Conservation (phyloP, 1,140 invertebrate species). For the Dryas iulia region DNA sequence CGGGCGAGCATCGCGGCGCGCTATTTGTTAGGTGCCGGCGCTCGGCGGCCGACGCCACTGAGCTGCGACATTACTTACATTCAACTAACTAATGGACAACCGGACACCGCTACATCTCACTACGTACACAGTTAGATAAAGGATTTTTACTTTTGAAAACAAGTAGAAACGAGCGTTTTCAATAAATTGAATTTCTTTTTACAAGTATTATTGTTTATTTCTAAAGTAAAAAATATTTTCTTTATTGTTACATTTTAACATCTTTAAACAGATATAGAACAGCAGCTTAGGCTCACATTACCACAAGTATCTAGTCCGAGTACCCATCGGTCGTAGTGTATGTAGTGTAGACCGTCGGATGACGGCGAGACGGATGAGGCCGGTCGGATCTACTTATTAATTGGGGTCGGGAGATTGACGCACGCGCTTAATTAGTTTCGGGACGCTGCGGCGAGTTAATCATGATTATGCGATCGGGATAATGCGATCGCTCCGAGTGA, state of each 20-base stretch:
- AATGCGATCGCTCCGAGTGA: slow-evolving; percentile 14
- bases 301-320: too few relatives aligned
- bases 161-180: neutral
- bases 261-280: too few relatives aligned
- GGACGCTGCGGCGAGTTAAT: slow-evolving; percentile 24
- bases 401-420: slow-evolving; percentile 34
- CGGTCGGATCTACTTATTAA: slow-evolving; percentile 18
- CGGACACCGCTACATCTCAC: slow-evolving; percentile 12
- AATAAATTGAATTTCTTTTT: neutral
- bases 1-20: neutral
- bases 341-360: too few relatives aligned
- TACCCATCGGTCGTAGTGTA: too few relatives aligned
- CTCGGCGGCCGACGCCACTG: slow-evolving; percentile 8
- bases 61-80: slow-evolving; percentile 21
- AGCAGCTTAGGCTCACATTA: too few relatives aligned
- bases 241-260: too few relatives aligned
- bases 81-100: slow-evolving; percentile 21
- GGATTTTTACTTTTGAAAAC: neutral
- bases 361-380: neutral
- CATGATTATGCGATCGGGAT: slow-evolving; percentile 20
- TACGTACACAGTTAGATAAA: neutral
- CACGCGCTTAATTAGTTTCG: slow-evolving; percentile 28
- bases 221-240: too few relatives aligned
- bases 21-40: slow-evolving; percentile 16
- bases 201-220: too few relatives aligned